A percentile compares a stretch with the other conserved stretches of the same genome.
Evolutionary conservation across 2,113 vertebrate genomes (phyloP).

Genomic region (pig (Sus scrofa)): T2T-Sscrofa CM000824.6:223471001-223471500

Average conservation of each 20-base stretch:
- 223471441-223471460: background rate
- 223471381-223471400: background rate
- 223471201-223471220: too few species aligned
- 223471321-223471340: background rate
- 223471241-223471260: background rate
- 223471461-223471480: background rate
- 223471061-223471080: accelerated
- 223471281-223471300: background rate
- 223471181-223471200: background rate
- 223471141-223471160: background rate
- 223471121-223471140: background rate
- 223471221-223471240: background rate
- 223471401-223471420: background rate
- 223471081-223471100: too few species aligned
- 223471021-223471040: accelerated
- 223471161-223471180: background rate
- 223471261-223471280: background rate
- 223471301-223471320: background rate
- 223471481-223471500: background rate
- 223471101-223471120: background rate
- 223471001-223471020: too few species aligned
- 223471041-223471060: accelerated
- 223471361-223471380: background rate
- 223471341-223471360: background rate
- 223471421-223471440: background rate